Evolutionary conservation across 1,140 invertebrate species (phyloP), one percentile per base, ranked within the genome.

Genomic region (Drosophila truncata): DNA sequence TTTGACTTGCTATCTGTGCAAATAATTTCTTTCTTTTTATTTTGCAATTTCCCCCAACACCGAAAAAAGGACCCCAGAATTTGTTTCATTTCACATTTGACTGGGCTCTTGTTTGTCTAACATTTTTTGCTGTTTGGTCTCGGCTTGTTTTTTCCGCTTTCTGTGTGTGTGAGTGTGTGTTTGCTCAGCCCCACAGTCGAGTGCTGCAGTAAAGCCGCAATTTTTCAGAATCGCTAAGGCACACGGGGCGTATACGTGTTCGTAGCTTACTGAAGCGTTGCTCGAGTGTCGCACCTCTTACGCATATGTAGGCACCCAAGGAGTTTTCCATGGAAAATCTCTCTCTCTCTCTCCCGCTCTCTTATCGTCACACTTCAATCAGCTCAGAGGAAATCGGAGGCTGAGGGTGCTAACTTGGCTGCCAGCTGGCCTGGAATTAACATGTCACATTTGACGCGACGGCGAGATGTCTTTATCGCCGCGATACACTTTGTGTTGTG

Each of bases 311-410:
- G 71, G 59, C 80, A 64, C 49, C 44, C 41, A n/a, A 63, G 70
- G 61, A 52, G 49, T 63, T 88, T 90, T 88, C 66, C 82, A 65
- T 50, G 70, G 74, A 87, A 85, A 82, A 75, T 25, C 23, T 29
- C 27, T 29, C 27, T 0, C 7, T 29, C 27, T 27, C 23, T 65
- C 64, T 50, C 71, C n/a, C n/a, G 65, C 62, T 54, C 73, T 67
- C 84, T 90, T 88, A 88, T 88, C 84, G 78, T 85, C 52, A 66
- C 84, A 81, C 81, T 88, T 88, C 84, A 90, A 88, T 88, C 84
- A 82, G 85, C 67, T 65, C n/a, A 16, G 11, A 25, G 27, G 31
- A 35, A 52, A 52, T 35, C 31, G 31, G 31, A 16, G 31, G 31
- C 31, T 54, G 29, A 42, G 35, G 54, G 47, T 39, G 54, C 49